Conservation (phyloP, 64 coral and sea anemone genomes). For the Actinia tenebrosa region DNA sequence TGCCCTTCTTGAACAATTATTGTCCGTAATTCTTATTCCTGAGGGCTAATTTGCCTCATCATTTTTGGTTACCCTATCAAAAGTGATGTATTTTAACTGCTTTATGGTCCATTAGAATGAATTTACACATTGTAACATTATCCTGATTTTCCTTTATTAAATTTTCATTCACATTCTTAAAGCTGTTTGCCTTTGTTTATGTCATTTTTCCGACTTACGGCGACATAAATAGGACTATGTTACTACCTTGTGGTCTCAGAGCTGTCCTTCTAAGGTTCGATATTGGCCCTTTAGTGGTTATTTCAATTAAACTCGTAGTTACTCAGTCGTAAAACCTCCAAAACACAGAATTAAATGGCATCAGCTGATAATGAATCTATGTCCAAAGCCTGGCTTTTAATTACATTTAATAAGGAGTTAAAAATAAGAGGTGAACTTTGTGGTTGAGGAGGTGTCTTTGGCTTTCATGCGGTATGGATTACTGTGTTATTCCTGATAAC, state of each 20-base stretch:
- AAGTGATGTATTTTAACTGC: not conserved
- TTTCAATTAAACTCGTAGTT: not conserved
- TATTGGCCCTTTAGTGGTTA: not conserved
- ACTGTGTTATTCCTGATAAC: not conserved
- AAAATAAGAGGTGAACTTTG: conserved; percentile 1
- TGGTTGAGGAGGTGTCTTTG: not conserved
- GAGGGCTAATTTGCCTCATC: not conserved
- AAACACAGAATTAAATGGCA: conserved; percentile 11
- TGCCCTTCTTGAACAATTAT: not conserved
- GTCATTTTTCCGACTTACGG: not conserved
- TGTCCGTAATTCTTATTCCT: not conserved
- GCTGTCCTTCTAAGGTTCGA: not conserved
- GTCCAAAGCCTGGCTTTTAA: conserved; percentile 8
- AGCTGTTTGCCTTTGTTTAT: not conserved
- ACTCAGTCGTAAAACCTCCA: not conserved
- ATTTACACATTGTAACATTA: not conserved
- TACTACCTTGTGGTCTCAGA: not conserved
- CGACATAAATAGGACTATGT: not conserved
- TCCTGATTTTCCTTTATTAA: not conserved
- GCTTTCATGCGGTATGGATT: not conserved
- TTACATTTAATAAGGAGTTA: conserved; percentile 7
- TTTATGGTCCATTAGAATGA: not conserved
- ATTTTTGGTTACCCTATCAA: not conserved
- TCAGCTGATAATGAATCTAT: not conserved
- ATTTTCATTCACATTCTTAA: not conserved